Evolutionary conservation across 2,888 invertebrate genomes (phyloP).

Genomic region (Cryptus viduatorius): DNA sequence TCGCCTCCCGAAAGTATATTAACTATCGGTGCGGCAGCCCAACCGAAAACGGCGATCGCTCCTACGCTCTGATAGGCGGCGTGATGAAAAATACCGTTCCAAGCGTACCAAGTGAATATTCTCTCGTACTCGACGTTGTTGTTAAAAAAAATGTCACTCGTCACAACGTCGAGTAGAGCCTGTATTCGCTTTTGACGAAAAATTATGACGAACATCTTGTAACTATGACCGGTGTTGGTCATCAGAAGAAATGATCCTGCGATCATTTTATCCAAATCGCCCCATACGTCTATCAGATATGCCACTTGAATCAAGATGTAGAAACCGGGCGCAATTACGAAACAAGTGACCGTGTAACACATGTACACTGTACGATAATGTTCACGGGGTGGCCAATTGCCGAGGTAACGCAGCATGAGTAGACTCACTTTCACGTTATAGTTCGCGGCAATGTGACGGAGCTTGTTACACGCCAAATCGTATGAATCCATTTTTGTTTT

Average conservation of each 20-base stretch:
- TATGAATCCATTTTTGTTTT: background rate
- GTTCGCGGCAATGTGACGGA: slow-evolving; percentile 70
- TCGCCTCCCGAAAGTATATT: slow-evolving; percentile 66
- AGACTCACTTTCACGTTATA: slow-evolving; percentile 74
- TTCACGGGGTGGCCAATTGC: slow-evolving; percentile 74
- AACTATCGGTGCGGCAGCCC: slow-evolving; percentile 73
- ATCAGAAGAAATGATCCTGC: slow-evolving; percentile 74
- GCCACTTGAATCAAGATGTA: slow-evolving; percentile 71
- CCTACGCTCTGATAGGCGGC: slow-evolving; percentile 74
- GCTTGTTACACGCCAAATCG: slow-evolving; percentile 4
- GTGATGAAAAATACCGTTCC: slow-evolving; percentile 77
- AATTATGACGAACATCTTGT: slow-evolving; percentile 71
- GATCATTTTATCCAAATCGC: slow-evolving; percentile 71
- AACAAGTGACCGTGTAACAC: slow-evolving; percentile 66
- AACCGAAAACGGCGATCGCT: slow-evolving; percentile 69
- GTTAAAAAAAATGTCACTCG: slow-evolving; percentile 67
- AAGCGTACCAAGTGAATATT: slow-evolving; percentile 71
- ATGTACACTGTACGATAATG: slow-evolving; percentile 65
- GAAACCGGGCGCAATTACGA: slow-evolving; percentile 72
- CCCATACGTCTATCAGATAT: slow-evolving; percentile 71
- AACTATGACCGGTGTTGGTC: slow-evolving; percentile 75
- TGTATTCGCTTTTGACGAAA: slow-evolving; percentile 69
- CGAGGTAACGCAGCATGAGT: slow-evolving; percentile 73
- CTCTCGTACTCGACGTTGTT: slow-evolving; percentile 69
- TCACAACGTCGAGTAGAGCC: slow-evolving; percentile 67